Conservation (phyloP, 2,888 invertebrate genomes). For the Gasteruption jaculator region DNA sequence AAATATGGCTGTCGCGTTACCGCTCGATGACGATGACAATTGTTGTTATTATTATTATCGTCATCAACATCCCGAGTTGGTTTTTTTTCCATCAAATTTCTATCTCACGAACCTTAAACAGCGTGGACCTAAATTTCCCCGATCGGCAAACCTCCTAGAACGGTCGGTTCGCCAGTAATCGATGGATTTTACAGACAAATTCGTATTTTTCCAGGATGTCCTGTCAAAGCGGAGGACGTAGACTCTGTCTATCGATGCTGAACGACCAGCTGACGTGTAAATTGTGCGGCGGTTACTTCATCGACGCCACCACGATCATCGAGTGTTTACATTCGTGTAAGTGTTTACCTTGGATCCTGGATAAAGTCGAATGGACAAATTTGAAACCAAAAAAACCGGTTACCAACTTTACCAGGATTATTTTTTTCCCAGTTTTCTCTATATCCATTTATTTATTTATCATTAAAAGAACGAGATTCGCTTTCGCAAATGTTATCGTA, state of each 20-base stretch:
- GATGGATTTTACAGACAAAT: too few species aligned
- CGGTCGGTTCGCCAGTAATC: background rate
- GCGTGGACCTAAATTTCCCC: background rate
- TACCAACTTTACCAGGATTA: too few species aligned
- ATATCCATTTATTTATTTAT: too few species aligned
- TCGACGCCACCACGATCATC: constrained; percentile 75
- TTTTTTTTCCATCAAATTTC: background rate
- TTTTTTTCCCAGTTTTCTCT: too few species aligned
- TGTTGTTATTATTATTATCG: constrained; percentile 4
- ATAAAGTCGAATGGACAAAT: too few species aligned
- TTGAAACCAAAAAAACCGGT: too few species aligned
- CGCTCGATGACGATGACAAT: too few species aligned
- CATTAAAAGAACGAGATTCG: too few species aligned
- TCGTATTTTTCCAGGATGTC: constrained; percentile 41
- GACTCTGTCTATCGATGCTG: constrained; percentile 52
- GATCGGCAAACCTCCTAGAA: background rate
- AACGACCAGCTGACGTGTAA: constrained; percentile 68
- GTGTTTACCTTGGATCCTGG: too few species aligned
- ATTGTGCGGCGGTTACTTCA: constrained; percentile 69
- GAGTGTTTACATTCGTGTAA: constrained; percentile 77
- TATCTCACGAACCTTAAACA: background rate
- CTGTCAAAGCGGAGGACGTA: constrained; percentile 46
- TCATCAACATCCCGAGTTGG: background rate
- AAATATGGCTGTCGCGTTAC: too few species aligned
- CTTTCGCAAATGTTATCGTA: too few species aligned